Evolutionary conservation across 1,140 invertebrate species (phyloP).

Genomic region (Apocrypta bakeri): DNA sequence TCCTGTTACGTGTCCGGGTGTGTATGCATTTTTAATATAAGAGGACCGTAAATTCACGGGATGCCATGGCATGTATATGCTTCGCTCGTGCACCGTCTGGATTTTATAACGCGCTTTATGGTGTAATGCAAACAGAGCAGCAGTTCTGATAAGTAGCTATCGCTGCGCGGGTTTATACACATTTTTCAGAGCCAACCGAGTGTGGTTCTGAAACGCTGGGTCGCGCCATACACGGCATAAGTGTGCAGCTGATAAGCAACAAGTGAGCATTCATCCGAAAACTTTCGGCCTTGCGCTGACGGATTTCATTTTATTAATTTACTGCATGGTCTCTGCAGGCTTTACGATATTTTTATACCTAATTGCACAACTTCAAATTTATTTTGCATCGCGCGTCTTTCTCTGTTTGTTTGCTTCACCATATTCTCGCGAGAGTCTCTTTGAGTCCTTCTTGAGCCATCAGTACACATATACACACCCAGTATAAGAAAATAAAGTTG

Average conservation of each 20-base stretch:
- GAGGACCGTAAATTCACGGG: slow-evolving; percentile 67
- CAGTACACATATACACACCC: background rate
- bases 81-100: slow-evolving; percentile 60
- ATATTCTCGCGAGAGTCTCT: background rate
- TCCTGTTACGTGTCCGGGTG: slow-evolving; percentile 52
- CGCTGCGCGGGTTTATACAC: slow-evolving; percentile 68
- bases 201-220: slow-evolving; percentile 49
- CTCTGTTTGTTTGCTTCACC: background rate
- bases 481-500: background rate
- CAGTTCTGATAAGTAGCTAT: slow-evolving; percentile 72
- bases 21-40: slow-evolving; percentile 68
- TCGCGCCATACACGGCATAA: slow-evolving; percentile 61
- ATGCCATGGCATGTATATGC: slow-evolving; percentile 61
- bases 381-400: background rate
- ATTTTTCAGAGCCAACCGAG: slow-evolving; percentile 56
- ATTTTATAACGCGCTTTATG: slow-evolving; percentile 72
- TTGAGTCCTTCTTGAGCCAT: background rate
- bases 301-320: slow-evolving; percentile 50
- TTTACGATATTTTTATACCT: slow-evolving; percentile 41
- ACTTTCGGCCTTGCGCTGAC: slow-evolving; percentile 13
- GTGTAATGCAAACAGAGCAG: slow-evolving; percentile 68
- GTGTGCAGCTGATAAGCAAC: slow-evolving; percentile 66
- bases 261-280: slow-evolving; percentile 57
- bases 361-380: slow-evolving; percentile 11
- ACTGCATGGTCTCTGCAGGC: background rate